A percentile compares a stretch with the other conserved stretches of the same genome.
phyloP scores from a whole-genome alignment of 1,140 invertebrate species.

The Leptinotarsa lineolata region DNA sequence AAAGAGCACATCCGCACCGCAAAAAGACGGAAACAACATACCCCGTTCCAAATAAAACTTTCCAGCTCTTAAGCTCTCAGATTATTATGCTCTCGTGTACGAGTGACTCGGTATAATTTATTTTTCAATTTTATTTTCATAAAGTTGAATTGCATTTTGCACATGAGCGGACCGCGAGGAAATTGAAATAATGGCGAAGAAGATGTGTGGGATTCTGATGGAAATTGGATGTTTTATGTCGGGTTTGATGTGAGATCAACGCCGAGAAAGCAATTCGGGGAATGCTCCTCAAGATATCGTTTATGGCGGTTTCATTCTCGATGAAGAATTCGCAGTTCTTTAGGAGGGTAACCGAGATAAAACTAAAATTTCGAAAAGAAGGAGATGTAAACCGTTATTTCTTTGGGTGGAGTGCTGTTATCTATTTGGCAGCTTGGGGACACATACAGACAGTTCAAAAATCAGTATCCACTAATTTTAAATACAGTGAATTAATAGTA shows the following conservation, averaged over 20 bases:
- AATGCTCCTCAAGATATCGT: not conserved
- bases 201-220: not conserved
- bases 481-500: too few relatives aligned
- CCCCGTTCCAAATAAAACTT: conserved; percentile 22
- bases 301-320: conserved; percentile 6
- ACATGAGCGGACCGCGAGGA: conserved; percentile 1
- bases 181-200: not conserved
- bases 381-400: too few relatives aligned
- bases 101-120: conserved; percentile 24
- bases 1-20: conserved; percentile 22
- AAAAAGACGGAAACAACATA: conserved; percentile 27
- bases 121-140: conserved; percentile 26
- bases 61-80: conserved; percentile 24
- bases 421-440: too few relatives aligned
- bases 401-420: too few relatives aligned
- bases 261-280: not conserved
- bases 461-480: too few relatives aligned
- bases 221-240: not conserved
- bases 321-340: not conserved
- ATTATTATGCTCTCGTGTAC: conserved; percentile 27
- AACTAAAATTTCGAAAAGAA: too few relatives aligned
- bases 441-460: too few relatives aligned
- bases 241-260: not conserved
- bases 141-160: conserved; percentile 13
- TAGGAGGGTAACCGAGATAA: too few relatives aligned